Evolutionary conservation across 2,113 vertebrate genomes (phyloP).

Genomic region (Triplophysa tibetana): DNA sequence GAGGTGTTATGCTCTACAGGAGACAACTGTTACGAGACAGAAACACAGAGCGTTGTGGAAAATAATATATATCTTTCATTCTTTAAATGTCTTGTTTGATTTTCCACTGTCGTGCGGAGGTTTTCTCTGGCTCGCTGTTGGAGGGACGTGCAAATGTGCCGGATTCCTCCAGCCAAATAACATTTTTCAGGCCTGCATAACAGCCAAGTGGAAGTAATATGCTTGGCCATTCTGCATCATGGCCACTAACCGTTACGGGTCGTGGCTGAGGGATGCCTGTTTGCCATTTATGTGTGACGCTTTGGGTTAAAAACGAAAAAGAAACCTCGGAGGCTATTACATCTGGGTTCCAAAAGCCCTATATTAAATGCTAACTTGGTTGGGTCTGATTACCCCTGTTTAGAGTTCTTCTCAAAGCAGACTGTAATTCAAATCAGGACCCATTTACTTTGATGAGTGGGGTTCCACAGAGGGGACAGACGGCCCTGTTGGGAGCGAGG

Average conservation of each 20-base stretch:
- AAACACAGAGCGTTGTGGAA: constrained; percentile 17
- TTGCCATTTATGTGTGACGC: constrained; percentile 50
- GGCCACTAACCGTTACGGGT: constrained; percentile 10
- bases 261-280: constrained; percentile 37
- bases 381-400: constrained; percentile 54
- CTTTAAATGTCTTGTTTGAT: constrained; percentile 28
- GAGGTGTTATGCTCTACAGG: constrained; percentile 4
- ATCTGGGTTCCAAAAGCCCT: constrained; percentile 32
- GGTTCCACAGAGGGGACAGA: constrained; percentile 18
- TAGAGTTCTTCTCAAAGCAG: constrained; percentile 37
- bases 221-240: background rate
- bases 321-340: constrained; percentile 35
- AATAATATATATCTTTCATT: constrained; percentile 26
- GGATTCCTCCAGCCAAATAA: constrained; percentile 4
- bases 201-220: constrained; percentile 29
- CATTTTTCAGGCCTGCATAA: background rate
- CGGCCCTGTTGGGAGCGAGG: constrained; percentile 9
- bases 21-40: background rate
- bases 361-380: constrained; percentile 55
- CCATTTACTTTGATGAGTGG: constrained; percentile 42
- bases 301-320: constrained; percentile 32
- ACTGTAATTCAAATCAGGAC: constrained; percentile 46
- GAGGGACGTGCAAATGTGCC: constrained; percentile 4
- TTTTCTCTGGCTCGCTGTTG: constrained; percentile 18
- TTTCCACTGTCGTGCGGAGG: constrained; percentile 29